These are phyloP conservation scores for Nomia melanderi DNA, from an alignment of 1,140 invertebrate genomes.

Conservation along the genomic window DNA sequence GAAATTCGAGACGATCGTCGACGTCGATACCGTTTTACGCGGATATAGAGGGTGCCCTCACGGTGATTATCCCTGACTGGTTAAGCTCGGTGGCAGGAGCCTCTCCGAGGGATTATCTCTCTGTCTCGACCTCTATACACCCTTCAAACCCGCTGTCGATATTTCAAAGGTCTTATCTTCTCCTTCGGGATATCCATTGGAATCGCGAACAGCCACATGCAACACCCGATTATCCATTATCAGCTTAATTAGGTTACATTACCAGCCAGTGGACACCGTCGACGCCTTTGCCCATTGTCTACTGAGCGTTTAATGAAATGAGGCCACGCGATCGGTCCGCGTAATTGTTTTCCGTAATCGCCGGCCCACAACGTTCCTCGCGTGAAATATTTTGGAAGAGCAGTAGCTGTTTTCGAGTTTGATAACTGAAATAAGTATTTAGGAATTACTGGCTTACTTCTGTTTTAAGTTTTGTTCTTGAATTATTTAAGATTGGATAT, in stretches of 20 bases:
- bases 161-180: slow-evolving; percentile 77
- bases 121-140: slow-evolving; percentile 69
- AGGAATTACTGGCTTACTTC: too few species aligned
- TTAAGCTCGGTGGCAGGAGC: slow-evolving; percentile 72
- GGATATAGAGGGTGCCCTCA: slow-evolving; percentile 69
- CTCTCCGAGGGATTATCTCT: slow-evolving; percentile 74
- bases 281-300: slow-evolving; percentile 15
- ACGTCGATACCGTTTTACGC: slow-evolving; percentile 72
- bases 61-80: slow-evolving; percentile 77
- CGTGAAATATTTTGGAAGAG: slow-evolving; percentile 3
- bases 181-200: slow-evolving; percentile 69
- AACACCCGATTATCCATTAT: slow-evolving; percentile 44
- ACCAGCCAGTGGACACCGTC: slow-evolving; percentile 15
- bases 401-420: too few species aligned
- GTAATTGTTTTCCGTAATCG: background rate
- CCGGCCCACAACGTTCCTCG: too few species aligned
- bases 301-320: background rate
- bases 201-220: slow-evolving; percentile 55
- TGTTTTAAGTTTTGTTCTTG: too few species aligned
- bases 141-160: slow-evolving; percentile 75
- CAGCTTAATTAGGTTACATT: slow-evolving; percentile 61
- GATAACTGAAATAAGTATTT: too few species aligned
- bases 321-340: background rate
- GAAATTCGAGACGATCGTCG: slow-evolving; percentile 69
- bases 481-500: too few species aligned